Evolutionary conservation across 1,140 invertebrate genomes (phyloP).

Genomic region (Probaryconus sp.): DNA sequence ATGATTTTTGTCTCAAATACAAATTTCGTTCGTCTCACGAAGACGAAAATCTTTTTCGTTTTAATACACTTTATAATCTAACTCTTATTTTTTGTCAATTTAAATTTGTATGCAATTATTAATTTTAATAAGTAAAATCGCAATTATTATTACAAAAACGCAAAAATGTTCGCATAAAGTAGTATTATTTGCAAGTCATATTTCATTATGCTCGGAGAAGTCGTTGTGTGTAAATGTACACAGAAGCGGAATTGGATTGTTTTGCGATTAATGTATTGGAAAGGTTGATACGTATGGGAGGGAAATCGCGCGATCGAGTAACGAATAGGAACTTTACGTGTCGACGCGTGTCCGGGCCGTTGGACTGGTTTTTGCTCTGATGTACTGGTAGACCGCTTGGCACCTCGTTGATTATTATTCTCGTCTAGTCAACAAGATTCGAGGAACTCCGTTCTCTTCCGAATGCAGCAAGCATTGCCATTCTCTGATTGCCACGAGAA

Average conservation of each 20-base stretch:
- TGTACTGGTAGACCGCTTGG: conserved; percentile 73
- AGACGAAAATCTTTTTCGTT: no score
- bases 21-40: no score
- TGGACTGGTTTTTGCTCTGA: conserved; percentile 71
- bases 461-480: conserved; percentile 43
- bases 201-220: conserved; percentile 34
- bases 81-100: no score
- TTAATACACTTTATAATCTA: no score
- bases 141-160: no score
- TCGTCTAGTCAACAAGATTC: conserved; percentile 59
- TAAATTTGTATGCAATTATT: no score
- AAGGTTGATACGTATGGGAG: conserved; percentile 49
- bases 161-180: not conserved
- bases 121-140: no score
- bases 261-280: conserved; percentile 37
- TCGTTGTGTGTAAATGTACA: conserved; percentile 14
- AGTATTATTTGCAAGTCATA: no score
- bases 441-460: conserved; percentile 55
- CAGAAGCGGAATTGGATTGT: conserved; percentile 43
- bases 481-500: conserved; percentile 48
- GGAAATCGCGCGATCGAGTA: conserved; percentile 55
- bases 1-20: no score
- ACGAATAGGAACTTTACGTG: conserved; percentile 54
- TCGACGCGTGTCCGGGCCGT: conserved; percentile 61
- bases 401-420: conserved; percentile 68